Conservation (phyloP, 1,140 invertebrate genomes). For the Leptinotarsa texana region DNA sequence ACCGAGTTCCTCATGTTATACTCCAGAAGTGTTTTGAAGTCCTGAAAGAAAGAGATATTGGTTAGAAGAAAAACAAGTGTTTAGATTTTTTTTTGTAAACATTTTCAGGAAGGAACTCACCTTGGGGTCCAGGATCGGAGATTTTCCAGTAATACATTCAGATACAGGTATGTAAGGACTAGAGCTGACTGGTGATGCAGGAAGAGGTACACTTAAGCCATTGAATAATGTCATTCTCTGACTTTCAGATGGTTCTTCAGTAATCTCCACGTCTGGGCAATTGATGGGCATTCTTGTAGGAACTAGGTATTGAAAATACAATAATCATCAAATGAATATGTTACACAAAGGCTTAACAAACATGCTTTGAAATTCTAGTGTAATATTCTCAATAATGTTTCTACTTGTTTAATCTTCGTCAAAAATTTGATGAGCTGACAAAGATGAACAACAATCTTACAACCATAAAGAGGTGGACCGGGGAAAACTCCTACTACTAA, state of each 20-base stretch:
- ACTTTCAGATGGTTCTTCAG: conserved; percentile 36
- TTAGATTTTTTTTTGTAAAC: no score
- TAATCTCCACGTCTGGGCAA: conserved; percentile 38
- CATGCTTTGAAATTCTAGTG: no score
- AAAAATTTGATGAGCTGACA: no score
- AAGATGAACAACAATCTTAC: no score
- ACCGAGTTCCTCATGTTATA: conserved; percentile 41
- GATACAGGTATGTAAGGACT: conserved; percentile 80
- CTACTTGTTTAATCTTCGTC: no score
- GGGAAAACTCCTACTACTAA: no score
- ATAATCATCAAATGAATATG: no score
- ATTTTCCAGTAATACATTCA: conserved; percentile 83
- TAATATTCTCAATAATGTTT: no score
- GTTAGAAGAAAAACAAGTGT: no score
- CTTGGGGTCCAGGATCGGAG: conserved; percentile 45
- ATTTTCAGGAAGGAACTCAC: conserved; percentile 22
- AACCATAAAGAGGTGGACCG: no score
- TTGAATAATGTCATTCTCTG: conserved; percentile 18
- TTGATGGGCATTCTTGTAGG: neutral
- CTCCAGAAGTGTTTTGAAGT: conserved; percentile 42
- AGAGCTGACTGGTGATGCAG: conserved; percentile 51
- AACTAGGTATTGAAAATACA: neutral
- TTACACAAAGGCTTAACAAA: no score
- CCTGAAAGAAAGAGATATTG: conserved; percentile 31
- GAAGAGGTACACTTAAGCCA: conserved; percentile 42